Percentiles rank a stretch among this genome's conserved stretches.
These are phyloP conservation scores for Fragum sueziense DNA, from an alignment of 2,888 invertebrate species.

Conservation along the genomic window DNA sequence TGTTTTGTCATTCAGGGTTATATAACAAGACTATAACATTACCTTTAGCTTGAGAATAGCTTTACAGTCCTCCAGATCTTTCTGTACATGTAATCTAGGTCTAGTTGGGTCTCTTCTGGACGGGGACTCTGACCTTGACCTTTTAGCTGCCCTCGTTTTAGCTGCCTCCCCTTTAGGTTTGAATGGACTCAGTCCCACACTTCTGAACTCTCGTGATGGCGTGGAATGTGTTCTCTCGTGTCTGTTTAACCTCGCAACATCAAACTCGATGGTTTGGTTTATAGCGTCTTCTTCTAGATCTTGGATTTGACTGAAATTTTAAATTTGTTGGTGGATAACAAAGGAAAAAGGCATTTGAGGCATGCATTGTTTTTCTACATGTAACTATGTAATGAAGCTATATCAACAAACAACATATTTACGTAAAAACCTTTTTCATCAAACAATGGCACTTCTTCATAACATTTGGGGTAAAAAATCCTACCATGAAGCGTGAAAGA, in stretches of 20 bases:
- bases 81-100: conserved; percentile 62
- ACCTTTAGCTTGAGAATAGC: conserved; percentile 74
- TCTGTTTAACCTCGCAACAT: conserved; percentile 67
- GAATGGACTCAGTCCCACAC: conserved; percentile 64
- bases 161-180: conserved; percentile 34
- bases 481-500: too few species aligned
- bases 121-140: conserved; percentile 64
- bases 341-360: too few species aligned
- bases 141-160: conserved; percentile 53
- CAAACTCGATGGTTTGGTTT: conserved; percentile 71
- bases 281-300: conserved; percentile 64
- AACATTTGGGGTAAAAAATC: too few species aligned
- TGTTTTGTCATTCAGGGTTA: too few species aligned
- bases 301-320: conserved; percentile 59
- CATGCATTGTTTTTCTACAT: too few species aligned
- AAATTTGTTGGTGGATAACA: too few species aligned
- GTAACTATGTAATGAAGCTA: too few species aligned
- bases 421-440: too few species aligned
- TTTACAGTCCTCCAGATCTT: conserved; percentile 69
- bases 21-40: too few species aligned
- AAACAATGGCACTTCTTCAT: too few species aligned
- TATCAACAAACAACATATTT: too few species aligned
- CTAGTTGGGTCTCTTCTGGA: conserved; percentile 46
- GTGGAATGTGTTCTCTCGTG: conserved; percentile 74
- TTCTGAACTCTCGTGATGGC: conserved; percentile 62